phyloP scores from a whole-genome alignment of 23 tunicate genomes.

The Clavelina lepadiformis region DNA sequence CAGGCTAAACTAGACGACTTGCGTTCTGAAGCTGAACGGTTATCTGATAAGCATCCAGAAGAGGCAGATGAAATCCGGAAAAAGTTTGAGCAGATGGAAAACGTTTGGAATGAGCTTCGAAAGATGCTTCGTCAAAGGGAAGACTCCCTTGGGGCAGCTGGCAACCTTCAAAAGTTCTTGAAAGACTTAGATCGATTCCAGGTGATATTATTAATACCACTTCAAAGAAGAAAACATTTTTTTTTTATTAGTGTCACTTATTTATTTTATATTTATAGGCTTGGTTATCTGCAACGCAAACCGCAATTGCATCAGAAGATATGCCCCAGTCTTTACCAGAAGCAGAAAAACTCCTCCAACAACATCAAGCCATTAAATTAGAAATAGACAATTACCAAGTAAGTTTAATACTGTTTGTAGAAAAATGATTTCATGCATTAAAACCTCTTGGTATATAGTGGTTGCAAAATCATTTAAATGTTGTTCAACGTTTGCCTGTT shows the following conservation, averaged over 20 bases:
- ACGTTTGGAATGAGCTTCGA: slow-evolving; percentile 75
- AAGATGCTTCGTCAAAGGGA: slow-evolving; percentile 69
- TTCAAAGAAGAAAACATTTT: not conserved
- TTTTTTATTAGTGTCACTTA: no score
- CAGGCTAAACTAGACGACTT: slow-evolving; percentile 86
- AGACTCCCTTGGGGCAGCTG: slow-evolving; percentile 93
- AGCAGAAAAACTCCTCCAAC: slow-evolving; percentile 92
- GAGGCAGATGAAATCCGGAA: slow-evolving; percentile 78
- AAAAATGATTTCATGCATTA: no score
- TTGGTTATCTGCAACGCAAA: slow-evolving; percentile 89
- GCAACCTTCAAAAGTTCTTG: slow-evolving; percentile 92
- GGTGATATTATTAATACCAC: slow-evolving; percentile 14
- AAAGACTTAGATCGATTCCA: slow-evolving; percentile 89
- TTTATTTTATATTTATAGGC: slow-evolving; percentile 32
- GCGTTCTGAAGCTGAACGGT: slow-evolving; percentile 57
- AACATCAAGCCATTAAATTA: slow-evolving; percentile 78
- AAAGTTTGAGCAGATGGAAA: slow-evolving; percentile 69
- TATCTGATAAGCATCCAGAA: slow-evolving; percentile 82
- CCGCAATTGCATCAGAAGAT: slow-evolving; percentile 92
- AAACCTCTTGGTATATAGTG: not conserved
- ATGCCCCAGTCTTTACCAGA: slow-evolving; percentile 80
- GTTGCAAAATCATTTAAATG: not conserved
- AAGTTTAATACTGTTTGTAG: no score
- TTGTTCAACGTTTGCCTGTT: not conserved
- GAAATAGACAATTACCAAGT: slow-evolving; percentile 94